Evolutionary conservation across 2,113 vertebrate species (phyloP), one percentile per base, ranked within the genome.

Genomic region (Tenebrosternarchus preto): DNA sequence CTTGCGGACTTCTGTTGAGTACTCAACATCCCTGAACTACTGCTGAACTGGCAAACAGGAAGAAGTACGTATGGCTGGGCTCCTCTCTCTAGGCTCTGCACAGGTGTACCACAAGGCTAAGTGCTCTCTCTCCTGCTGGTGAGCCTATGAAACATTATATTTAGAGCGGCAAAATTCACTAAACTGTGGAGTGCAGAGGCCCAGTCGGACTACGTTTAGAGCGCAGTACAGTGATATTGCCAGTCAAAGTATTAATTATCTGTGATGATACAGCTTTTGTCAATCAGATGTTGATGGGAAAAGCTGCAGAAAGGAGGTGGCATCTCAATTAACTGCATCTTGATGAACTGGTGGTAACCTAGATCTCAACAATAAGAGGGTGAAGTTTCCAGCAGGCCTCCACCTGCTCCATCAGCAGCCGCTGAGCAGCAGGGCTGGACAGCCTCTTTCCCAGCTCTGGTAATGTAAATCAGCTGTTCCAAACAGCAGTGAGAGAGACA

Each of bases 1-100:
- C 39, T 68, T 68, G 33, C 3, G 64, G 64, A 68, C 19, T 72
- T 50, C 69, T 55, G 69, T 46, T 53, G 46, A 39, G 33, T 20
- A 22, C 36, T 39, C 64, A 39, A 68, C 31, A 39, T 72, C 17
- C 69, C 69, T 72, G 69, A 72, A 72, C 69, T 55, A 55, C 69
- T 29, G 24, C 43, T 72, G 69, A 72, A 72, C 69, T 55, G 69
- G 29, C 46, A 72, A 72, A 72, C 69, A 72, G 69, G 69, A 72
- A 72, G 53, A 4, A 72, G 24, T 55, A 55, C 9, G 69, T 31
- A 55, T 72, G 69, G 24, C 43, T 27, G 27, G 24, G 25, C 46
- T 0, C 27, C 39, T 2, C 9, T 53, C 24, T 53, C 69, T 72
- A 5, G 25, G 1, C 46, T 19, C 25, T 55, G 64, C 33, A 39